A percentile compares a stretch with the other conserved stretches of the same genome.
Conservation (phyloP, 2,888 invertebrate genomes). For the Ernsta delagoae region DNA sequence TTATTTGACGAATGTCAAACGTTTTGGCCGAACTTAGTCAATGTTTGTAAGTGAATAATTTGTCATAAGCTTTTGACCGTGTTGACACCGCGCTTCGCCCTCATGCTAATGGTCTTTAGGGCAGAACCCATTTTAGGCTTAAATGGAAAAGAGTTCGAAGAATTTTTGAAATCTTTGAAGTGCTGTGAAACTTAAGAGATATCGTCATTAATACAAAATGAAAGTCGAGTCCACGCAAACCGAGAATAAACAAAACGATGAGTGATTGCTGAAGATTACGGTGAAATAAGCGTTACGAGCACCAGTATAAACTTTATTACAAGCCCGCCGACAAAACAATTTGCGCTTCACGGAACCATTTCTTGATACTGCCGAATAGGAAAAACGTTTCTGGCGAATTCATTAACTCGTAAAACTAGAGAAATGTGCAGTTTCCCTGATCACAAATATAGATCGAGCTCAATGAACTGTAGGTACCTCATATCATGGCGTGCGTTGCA, state of each 20-base stretch:
- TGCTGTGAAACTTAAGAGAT: conserved; percentile 14
- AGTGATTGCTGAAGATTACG: not conserved
- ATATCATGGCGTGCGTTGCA: conserved; percentile 56
- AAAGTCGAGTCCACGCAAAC: not conserved
- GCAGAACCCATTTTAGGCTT: conserved; percentile 47
- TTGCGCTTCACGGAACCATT: conserved; percentile 17
- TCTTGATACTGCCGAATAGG: conserved; percentile 7
- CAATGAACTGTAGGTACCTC: conserved; percentile 65
- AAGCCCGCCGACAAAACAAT: conserved; percentile 15
- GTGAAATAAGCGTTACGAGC: not conserved
- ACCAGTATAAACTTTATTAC: conserved; percentile 5
- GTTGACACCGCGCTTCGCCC: conserved; percentile 73
- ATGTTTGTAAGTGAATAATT: conserved; percentile 68
- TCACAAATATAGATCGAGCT: conserved; percentile 72
- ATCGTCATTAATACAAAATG: conserved; percentile 1
- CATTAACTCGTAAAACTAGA: conserved; percentile 28
- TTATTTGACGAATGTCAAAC: conserved; percentile 11
- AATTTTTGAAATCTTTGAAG: conserved; percentile 52
- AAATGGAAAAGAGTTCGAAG: conserved; percentile 53
- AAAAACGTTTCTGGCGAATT: conserved; percentile 30
- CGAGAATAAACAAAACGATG: not conserved
- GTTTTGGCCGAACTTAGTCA: conserved; percentile 40
- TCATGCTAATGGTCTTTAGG: conserved; percentile 72
- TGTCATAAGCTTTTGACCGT: conserved; percentile 72
- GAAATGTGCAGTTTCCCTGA: conserved; percentile 60